A percentile compares a stretch with the other conserved stretches of the same genome.
Conservation (phyloP, 1,140 invertebrate genomes). For the Megalopta genalis region DNA sequence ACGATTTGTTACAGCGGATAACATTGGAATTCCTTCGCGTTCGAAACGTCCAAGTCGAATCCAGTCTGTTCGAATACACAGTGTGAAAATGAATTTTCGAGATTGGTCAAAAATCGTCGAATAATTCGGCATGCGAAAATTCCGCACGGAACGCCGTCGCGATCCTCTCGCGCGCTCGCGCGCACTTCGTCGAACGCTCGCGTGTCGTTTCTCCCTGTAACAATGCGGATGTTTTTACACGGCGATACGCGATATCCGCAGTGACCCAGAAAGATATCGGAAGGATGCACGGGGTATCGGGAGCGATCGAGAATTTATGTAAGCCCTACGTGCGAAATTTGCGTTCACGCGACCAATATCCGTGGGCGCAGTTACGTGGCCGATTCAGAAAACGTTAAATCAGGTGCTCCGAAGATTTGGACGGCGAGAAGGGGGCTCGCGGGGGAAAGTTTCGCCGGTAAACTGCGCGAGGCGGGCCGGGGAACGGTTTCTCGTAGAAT, state of each 20-base stretch:
- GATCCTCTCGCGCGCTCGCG: no score
- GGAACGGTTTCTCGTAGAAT: constrained; percentile 15
- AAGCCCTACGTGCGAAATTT: background rate
- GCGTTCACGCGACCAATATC: background rate
- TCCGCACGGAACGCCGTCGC: no score
- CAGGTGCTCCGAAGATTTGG: background rate
- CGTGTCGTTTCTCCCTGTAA: constrained; percentile 1
- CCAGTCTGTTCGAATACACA: no score
- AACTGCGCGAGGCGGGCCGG: background rate
- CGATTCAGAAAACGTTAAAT: constrained; percentile 5
- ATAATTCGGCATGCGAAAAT: no score
- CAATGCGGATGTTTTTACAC: constrained; percentile 32
- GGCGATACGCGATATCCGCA: constrained; percentile 25
- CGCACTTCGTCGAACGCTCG: background rate
- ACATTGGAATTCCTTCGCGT: no score
- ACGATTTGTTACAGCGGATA: no score
- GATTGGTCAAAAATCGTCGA: no score
- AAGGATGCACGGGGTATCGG: constrained; percentile 8
- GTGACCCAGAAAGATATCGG: constrained; percentile 35
- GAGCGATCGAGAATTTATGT: constrained; percentile 15
- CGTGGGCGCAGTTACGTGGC: background rate
- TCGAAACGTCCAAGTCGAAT: no score
- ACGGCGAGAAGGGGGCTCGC: background rate
- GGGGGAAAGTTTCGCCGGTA: background rate
- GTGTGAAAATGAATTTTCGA: no score